These are phyloP conservation scores for Zygaena filipendulae DNA, from an alignment of 2,888 invertebrate genomes.

Conservation along the genomic window DNA sequence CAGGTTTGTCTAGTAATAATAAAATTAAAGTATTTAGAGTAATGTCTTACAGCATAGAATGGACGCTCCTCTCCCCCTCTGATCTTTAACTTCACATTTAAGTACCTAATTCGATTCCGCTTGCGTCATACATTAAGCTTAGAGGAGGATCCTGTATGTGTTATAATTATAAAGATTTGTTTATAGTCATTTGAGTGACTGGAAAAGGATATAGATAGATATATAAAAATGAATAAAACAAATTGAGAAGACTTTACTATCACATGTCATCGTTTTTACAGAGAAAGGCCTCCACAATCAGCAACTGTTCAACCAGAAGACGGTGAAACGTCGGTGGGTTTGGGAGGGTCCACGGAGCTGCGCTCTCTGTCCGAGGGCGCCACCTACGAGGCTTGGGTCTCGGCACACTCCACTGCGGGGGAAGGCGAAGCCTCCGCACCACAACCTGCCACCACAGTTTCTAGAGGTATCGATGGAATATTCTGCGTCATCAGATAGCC, in stretches of 20 bases:
- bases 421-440: slow-evolving; percentile 83
- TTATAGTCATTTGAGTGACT: too few species aligned
- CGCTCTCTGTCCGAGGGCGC: slow-evolving; percentile 77
- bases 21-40: slow-evolving; percentile 1
- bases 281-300: slow-evolving; percentile 56
- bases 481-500: too few species aligned
- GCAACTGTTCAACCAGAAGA: slow-evolving; percentile 54
- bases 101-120: too few species aligned
- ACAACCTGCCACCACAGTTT: slow-evolving; percentile 78
- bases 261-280: too few species aligned
- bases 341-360: slow-evolving; percentile 71
- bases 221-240: too few species aligned
- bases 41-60: background rate
- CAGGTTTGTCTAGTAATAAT: slow-evolving; percentile 57
- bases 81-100: too few species aligned
- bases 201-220: too few species aligned
- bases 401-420: slow-evolving; percentile 83
- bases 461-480: slow-evolving; percentile 76
- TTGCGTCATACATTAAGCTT: too few species aligned
- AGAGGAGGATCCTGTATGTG: too few species aligned
- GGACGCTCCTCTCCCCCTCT: background rate
- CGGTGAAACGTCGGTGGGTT: slow-evolving; percentile 39
- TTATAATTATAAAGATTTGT: too few species aligned
- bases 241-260: too few species aligned
- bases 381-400: slow-evolving; percentile 88